Base-by-base conservation (phyloP, 2,888 invertebrate genomes). In the Caenorhabditis panamensis region DNA sequence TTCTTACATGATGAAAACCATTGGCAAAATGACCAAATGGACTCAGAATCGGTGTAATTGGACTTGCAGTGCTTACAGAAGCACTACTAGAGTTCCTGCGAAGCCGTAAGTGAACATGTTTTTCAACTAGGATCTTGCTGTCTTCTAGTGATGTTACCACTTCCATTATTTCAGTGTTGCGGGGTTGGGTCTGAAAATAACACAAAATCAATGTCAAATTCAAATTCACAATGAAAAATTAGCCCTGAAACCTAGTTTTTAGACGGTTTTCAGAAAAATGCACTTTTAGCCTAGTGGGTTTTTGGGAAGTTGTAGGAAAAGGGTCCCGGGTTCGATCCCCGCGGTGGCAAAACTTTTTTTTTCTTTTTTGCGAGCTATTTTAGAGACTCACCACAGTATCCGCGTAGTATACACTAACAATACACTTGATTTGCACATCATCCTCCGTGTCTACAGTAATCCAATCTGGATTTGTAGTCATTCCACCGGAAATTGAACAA, bases 381-480 rank as follows among this genome's bases (percentile, higher is more conserved):
- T 31, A 63, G 6, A 5, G 16, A 59, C 72, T 61, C 18, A 84
- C 84, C 58, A 84, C 83, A 67, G 20, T 72, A 36, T 84, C 84
- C 28, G 83, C 61, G 61, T 67, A 84, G 41, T 84, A 82, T 0
- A 83, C 68, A 72, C 73, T 84, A 5, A 77, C 78, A n/a, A 83
- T 82, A 9, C 72, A 63, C 37, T 68, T 75, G n/a, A 84, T 61
- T 22, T 44, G 51, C 3, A 75, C 36, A 28, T 76, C 49, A 24
- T 80, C 66, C 6, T 79, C 72, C 0, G 71, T 68, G 18, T 81
- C 75, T 28, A 78, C 80, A 28, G 82, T 77, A 53, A 84, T 63
- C 84, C 84, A 84, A 47, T 84, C 77, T 22, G 78, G 80, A 71
- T 69, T 61, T n/a, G 80, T 71, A 6, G 82, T 78, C 62, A 76